A percentile compares a stretch with the other conserved stretches of the same genome.
Conservation (phyloP, 2,113 vertebrate genomes). For the Oryzias melastigma region DNA sequence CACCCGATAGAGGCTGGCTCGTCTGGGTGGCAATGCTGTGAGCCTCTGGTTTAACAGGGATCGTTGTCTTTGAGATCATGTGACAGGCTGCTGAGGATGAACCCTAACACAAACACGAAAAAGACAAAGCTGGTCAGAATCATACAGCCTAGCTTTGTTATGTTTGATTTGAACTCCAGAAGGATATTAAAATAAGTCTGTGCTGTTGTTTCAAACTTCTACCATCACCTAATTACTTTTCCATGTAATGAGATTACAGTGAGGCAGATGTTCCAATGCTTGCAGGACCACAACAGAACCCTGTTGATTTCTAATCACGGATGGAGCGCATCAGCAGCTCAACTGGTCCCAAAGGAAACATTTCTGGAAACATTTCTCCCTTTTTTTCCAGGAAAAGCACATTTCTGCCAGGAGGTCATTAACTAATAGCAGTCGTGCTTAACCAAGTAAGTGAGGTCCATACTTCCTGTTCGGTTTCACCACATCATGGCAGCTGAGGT, state of each 20-base stretch:
- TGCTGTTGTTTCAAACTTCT: no score
- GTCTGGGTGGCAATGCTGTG: slow-evolving; percentile 55
- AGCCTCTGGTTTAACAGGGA: slow-evolving; percentile 15
- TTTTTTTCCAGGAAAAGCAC: slow-evolving; percentile 3
- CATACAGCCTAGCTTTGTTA: no score
- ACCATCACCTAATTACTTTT: no score
- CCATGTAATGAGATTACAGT: no score
- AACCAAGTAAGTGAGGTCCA: neutral
- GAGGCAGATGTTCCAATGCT: no score
- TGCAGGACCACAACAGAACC: no score
- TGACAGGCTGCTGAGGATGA: neutral
- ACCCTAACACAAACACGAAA: slow-evolving; percentile 16
- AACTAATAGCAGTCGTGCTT: slow-evolving; percentile 8
- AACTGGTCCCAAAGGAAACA: no score
- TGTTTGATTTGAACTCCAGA: no score
- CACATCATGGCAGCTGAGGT: neutral
- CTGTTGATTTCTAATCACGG: no score
- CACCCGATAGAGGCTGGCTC: slow-evolving; percentile 26
- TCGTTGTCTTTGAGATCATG: neutral
- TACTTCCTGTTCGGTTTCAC: slow-evolving; percentile 4
- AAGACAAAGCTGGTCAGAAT: no score
- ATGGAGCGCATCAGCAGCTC: no score
- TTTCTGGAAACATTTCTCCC: neutral
- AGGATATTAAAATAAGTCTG: no score
- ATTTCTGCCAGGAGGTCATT: slow-evolving; percentile 21